These are phyloP conservation scores for Encarsia formosa DNA, from an alignment of 2,888 invertebrate genomes.

Conservation along the genomic window DNA sequence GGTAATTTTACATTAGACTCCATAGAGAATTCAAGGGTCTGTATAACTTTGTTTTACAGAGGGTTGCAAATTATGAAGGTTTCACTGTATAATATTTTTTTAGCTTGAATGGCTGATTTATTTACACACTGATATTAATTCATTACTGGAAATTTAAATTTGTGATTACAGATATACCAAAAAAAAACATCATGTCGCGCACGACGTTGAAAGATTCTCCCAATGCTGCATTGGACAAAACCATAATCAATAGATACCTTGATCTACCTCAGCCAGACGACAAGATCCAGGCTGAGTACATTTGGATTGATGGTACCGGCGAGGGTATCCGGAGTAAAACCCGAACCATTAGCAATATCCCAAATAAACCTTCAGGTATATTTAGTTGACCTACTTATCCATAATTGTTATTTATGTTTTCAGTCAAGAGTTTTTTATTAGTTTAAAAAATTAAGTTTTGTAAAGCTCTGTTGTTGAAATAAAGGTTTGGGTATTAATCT, in stretches of 20 bases:
- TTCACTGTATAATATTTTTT: neutral
- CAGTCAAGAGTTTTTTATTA: no score
- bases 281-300: slow-evolving; percentile 79
- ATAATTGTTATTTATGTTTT: no score
- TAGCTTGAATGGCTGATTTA: neutral
- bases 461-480: no score
- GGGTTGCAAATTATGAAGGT: neutral
- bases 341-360: slow-evolving; percentile 77
- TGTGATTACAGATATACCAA: neutral
- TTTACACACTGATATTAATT: no score
- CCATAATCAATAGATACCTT: slow-evolving; percentile 68
- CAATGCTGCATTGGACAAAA: slow-evolving; percentile 77
- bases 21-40: neutral
- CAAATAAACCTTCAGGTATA: slow-evolving; percentile 69
- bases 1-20: no score
- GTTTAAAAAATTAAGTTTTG: no score
- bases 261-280: slow-evolving; percentile 74
- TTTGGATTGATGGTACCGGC: slow-evolving; percentile 95
- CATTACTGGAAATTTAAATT: neutral
- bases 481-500: no score
- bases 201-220: slow-evolving; percentile 66
- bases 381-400: no score
- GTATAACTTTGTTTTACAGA: neutral
- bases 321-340: slow-evolving; percentile 86
- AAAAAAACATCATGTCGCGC: slow-evolving; percentile 42